Evolutionary conservation across 2,888 invertebrate species (phyloP), one percentile per base, ranked within the genome.

Genomic region (Margaritifera margaritifera): DNA sequence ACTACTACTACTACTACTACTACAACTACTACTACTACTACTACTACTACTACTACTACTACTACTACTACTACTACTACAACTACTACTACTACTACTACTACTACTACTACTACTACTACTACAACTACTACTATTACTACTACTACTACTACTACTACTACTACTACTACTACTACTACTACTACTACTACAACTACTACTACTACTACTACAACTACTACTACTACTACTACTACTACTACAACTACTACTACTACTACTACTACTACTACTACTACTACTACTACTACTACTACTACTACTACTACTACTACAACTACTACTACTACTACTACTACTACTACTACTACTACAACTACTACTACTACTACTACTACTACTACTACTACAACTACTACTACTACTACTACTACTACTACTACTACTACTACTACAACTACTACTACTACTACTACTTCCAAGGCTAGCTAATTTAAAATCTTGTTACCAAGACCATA

Each of bases 351-450:
- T 71, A 64, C 68, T 71, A 59, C 64, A 71, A 58, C 68, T 71
- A 64, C 68, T 71, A 58, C 68, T 71, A 71, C 68, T 71, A 64
- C 68, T 71, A 64, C 68, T 70, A 71, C 68, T 71, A 71, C 68
- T 71, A 71, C 64, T 71, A 64, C 68, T 71, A 64, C 68, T 71
- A 64, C 64, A 71, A 64, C 68, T 71, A 64, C 68, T 71, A 53
- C 68, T 71, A 60, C 68, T 71, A 71, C 68, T 71, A 64, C 68
- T 64, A 42, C 54, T 71, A 62, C 67, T 71, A 56, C 67, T 71
- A 57, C 66, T 69, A 54, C 66, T 69, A 62, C 66, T 69, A 50
- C 58, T 69, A 59, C 64, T 69, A 59, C 64, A 63, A 42, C 62
- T 65, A 42, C 62, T 68, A 52, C 63, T 66, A 54, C 31, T 54